phyloP scores from a whole-genome alignment of 23 tunicate species.

The Ciona savignyi region DNA sequence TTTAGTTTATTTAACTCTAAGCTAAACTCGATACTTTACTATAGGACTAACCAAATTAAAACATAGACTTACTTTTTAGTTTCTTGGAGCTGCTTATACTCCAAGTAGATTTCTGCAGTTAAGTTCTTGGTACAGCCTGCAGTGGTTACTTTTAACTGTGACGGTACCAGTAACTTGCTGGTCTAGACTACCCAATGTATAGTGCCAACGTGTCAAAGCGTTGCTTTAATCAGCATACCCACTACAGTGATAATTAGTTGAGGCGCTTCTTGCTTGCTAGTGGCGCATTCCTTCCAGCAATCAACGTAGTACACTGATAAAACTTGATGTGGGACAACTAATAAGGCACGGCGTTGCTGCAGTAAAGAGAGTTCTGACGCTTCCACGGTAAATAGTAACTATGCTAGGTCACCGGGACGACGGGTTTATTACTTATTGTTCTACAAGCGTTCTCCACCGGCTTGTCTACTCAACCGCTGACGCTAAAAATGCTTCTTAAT shows the following conservation, averaged over 20 bases:
- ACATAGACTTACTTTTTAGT: too few species aligned
- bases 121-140: too few species aligned
- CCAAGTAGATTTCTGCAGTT: too few species aligned
- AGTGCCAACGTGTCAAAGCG: constrained; percentile 18
- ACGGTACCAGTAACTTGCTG: too few species aligned
- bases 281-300: constrained; percentile 1
- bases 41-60: too few species aligned
- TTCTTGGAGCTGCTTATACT: too few species aligned
- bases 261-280: background rate
- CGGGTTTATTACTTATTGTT: constrained; percentile 18
- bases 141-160: too few species aligned
- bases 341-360: background rate
- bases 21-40: too few species aligned
- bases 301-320: background rate
- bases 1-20: too few species aligned
- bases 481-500: constrained; percentile 3
- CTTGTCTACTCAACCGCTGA: constrained; percentile 43
- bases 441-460: constrained; percentile 19
- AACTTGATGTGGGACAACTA: constrained; percentile 3
- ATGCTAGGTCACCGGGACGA: constrained; percentile 29
- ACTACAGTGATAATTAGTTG: background rate
- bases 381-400: constrained; percentile 7
- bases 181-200: too few species aligned
- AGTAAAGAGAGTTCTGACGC: background rate
- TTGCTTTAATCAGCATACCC: background rate